Evolutionary conservation across 2,113 vertebrate species (phyloP), one percentile per base, ranked within the genome.

Genomic region (Azemiops feae): DNA sequence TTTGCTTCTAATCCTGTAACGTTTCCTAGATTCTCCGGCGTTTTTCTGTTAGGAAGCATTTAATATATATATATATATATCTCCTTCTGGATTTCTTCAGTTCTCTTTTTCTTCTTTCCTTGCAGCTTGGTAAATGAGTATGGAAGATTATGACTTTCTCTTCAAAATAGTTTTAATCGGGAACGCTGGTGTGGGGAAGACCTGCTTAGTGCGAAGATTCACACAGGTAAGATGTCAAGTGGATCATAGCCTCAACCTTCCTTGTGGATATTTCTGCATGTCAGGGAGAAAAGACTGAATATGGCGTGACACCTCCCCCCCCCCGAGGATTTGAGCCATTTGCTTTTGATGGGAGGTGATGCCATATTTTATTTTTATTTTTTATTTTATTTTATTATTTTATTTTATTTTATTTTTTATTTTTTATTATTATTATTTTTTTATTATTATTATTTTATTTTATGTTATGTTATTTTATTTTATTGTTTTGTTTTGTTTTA

Each of bases 61-160:
- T n/a, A 7, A 4, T 57, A 0, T 55, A 22, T 55, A 20, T 55
- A 1, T 55, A 6, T 55, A 55, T n/a, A 25, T 39, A 30, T n/a
- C 23, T 89, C 47, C 81, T n/a, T 2, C 23, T 43, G 5, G 25
- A 30, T 60, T 60, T 8, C 27, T 52, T 1, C 4, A 20, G 3
- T 5, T 45, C 30, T 16, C 1, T 30, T 20, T 57, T 25, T 43
- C 7, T 22, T 39, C 0, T 45, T 97, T 92, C 89, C 90, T 95
- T 96, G 69, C 97, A 99, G 98, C 97, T 98, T 98, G 97, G 96
- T 97, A 97, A 98, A 98, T 99, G 99, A 99, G 98, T 97, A 99
- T 99, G 99, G 99, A 99, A 99, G 99, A 99, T 99, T 99, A 99
- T 99, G 99, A 99, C 98, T 99, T 99, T 98, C 98, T 99, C 96